Base-by-base conservation (phyloP, 2,888 invertebrate species). In the Pachycephus smyrnensis region DNA sequence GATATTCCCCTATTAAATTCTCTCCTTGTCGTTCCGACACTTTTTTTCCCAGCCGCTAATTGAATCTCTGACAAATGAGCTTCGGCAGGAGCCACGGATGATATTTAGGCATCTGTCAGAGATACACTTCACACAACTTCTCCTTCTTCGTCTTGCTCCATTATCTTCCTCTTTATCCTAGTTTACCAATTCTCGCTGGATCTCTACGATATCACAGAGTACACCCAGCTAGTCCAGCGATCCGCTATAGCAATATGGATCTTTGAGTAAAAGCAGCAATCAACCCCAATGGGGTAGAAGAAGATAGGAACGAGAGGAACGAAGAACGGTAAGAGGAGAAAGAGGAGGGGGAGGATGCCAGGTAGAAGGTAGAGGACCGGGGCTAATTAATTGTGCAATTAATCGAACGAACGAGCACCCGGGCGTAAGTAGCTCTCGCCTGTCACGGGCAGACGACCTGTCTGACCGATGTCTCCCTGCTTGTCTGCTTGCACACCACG, bases 381-480 rank as follows among this genome's bases (percentile, higher is more conserved):
- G 76, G 82, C 83, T 85, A 85, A 86, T 86, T 86, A 86, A 86
- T 86, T 86, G 84, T 86, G 81, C 84, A 85, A 86, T 86, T 86
- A 85, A 86, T 86, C 85, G 86, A 83, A 83, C 84, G 81, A 85
- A 83, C 81, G 83, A 82, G 82, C 82, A 81, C 79, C 81, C 81
- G 82, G 80, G 84, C 83, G 83, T 85, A 85, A 85, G 83, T 84
- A 84, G 83, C 84, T 82, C 76, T 76, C 75, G 80, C 77, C 85
- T 85, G 85, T 85, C 86, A 85, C 75, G 81, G 79, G 82, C 86
- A 85, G 83, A 79, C 78, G 82, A 82, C 78, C 84, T 78, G 83
- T 85, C 84, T 85, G 84, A 84, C 84, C 86, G 84, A 84, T 84
- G 84, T 86, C 84, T 82, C 84, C 84, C 82, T 15, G 40, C 40